These are phyloP conservation scores for Drosophila parthenogenetica DNA, from an alignment of 2,888 invertebrate species.

Conservation along the genomic window DNA sequence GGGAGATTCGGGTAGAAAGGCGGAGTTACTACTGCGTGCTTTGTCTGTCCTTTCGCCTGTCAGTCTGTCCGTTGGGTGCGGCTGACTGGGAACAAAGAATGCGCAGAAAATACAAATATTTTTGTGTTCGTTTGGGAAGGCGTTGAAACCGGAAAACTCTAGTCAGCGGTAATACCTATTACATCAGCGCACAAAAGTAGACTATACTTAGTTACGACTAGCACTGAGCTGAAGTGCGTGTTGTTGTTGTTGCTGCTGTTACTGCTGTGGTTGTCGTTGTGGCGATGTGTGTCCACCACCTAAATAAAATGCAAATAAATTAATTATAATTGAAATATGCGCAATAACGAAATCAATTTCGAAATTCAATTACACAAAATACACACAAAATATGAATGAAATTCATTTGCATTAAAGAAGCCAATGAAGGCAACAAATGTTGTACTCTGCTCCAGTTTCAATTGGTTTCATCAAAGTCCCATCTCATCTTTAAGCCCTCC, in stretches of 20 bases:
- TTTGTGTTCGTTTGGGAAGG: constrained; percentile 18
- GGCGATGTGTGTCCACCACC: not conserved
- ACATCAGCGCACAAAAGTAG: constrained; percentile 72
- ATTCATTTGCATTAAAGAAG: constrained; percentile 50
- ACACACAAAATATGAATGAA: constrained; percentile 31
- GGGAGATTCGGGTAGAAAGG: not conserved
- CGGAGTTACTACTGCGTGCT: constrained; percentile 13
- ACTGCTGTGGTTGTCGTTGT: not conserved
- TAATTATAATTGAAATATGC: constrained; percentile 39
- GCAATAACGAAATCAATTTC: constrained; percentile 41
- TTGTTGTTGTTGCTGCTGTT: not conserved
- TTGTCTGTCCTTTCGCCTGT: constrained; percentile 4
- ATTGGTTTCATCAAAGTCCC: constrained; percentile 21
- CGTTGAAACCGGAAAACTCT: constrained; percentile 47
- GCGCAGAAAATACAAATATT: constrained; percentile 32
- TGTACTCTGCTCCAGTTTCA: constrained; percentile 42
- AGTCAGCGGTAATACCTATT: constrained; percentile 55
- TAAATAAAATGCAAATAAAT: constrained; percentile 37
- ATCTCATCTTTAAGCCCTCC: not conserved
- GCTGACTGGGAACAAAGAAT: constrained; percentile 22
- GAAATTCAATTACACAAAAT: constrained; percentile 54
- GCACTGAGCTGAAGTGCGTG: not conserved
- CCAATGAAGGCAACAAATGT: constrained; percentile 3
- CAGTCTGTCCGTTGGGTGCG: constrained; percentile 54
- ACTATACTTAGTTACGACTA: constrained; percentile 15